Conservation (phyloP, 2,113 vertebrate species). For the Vidua macroura region DNA sequence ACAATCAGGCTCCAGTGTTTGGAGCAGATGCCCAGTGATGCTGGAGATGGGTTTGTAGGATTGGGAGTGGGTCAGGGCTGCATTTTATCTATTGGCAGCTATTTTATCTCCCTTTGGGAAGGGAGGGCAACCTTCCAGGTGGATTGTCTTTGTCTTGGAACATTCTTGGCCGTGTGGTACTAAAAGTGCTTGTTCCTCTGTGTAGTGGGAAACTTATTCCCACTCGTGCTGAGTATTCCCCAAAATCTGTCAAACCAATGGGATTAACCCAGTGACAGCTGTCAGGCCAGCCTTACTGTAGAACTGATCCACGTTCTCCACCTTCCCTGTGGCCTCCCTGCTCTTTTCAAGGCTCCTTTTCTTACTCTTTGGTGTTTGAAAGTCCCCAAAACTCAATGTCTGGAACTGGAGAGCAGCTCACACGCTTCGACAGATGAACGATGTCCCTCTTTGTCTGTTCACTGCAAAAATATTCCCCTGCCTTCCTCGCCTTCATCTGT, state of each 20-base stretch:
- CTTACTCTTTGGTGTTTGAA: background rate
- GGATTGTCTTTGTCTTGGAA: background rate
- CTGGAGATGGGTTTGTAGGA: background rate
- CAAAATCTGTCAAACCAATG: background rate
- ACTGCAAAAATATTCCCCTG: background rate
- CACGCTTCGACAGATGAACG: accelerated
- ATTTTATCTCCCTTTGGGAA: background rate
- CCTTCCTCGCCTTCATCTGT: background rate
- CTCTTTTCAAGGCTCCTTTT: background rate
- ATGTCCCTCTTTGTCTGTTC: background rate
- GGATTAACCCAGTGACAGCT: background rate
- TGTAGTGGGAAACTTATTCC: background rate
- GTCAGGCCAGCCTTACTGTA: background rate
- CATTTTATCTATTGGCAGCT: background rate
- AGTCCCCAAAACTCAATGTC: background rate
- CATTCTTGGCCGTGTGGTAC: accelerated
- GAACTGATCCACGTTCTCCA: background rate
- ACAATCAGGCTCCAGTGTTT: accelerated
- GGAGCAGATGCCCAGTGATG: background rate
- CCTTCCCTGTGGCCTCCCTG: background rate
- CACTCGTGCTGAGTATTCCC: accelerated
- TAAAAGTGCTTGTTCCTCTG: background rate
- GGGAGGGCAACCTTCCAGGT: background rate
- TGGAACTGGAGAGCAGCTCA: background rate
- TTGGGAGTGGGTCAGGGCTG: background rate